Evolutionary conservation across 2,797 vertebrate species (phyloP), one percentile per base, ranked within the genome.

Genomic region (Neosilurus mollespiculum): DNA sequence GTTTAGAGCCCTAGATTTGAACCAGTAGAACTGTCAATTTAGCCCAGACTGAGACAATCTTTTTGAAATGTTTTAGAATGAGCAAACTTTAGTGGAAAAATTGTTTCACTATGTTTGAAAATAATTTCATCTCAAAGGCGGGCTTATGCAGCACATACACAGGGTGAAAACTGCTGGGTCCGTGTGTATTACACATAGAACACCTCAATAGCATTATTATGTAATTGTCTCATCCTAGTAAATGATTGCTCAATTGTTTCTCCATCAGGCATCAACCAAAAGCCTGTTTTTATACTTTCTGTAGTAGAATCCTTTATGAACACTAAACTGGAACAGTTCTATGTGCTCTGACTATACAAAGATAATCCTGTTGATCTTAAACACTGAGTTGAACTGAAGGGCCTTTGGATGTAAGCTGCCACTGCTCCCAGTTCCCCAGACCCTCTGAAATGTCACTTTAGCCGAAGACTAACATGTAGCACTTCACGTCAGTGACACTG

Each of bases 271-370:
- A 64, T 51, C 22, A 64, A 51, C 43, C 43, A 78, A 9, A 24
- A 58, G 22, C 26, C 77, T 18, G 9, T 18, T 64, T 34, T 26
- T 14, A 51, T 51, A 9, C 9, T 64, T 64, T 65, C 9, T 78
- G 58, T 51, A 24, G 64, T 26, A 64, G 77, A 26, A 10, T n/a
- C 9, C 56, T 15, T 26, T 62, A 62, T 24, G 34, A 78, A 58
- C 37, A 20, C 10, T 43, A 20, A 43, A 43, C 37, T 43, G 37
- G 37, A 78, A 49, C 8, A 9, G 7, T 26, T 30, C 89, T 88
- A 93, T 89, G 90, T 94, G 93, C 92, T 89, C 94, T 92, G 94
- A 91, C 91, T 93, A 91, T 93, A 92, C 90, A 88, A 89, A 93
- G 92, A 88, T 93, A 94, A 94, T 94, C 92, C 22, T 43, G 86